phyloP scores from a whole-genome alignment of 1,140 invertebrate species.

The Caligus rogercresseyi region DNA sequence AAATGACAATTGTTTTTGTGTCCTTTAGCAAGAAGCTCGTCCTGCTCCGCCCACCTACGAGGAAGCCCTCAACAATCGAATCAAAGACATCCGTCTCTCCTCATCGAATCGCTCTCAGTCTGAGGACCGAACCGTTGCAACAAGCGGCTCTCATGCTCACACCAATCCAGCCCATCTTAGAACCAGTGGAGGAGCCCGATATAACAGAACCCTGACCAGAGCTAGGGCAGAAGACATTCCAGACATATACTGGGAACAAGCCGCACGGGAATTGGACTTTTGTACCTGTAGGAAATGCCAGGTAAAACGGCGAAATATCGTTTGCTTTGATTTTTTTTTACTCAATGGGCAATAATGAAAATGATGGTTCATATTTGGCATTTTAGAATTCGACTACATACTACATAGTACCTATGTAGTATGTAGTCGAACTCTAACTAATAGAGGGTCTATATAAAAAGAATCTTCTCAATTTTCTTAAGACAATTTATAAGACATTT shows the following conservation, averaged over 20 bases:
- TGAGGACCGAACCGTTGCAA: neutral
- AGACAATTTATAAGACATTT: no score
- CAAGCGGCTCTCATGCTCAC: neutral
- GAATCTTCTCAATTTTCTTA: no score
- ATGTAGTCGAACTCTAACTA: no score
- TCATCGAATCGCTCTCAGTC: slow-evolving; percentile 2
- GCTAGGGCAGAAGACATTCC: slow-evolving; percentile 15
- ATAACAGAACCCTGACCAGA: neutral
- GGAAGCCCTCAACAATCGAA: slow-evolving; percentile 22
- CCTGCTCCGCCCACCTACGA: slow-evolving; percentile 23
- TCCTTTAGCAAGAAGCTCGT: neutral
- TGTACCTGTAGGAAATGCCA: slow-evolving; percentile 20
- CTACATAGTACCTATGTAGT: no score
- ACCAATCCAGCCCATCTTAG: neutral
- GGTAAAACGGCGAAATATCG: slow-evolving; percentile 7
- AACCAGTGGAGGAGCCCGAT: neutral
- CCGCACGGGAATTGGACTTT: slow-evolving; percentile 16
- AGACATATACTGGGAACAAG: slow-evolving; percentile 20
- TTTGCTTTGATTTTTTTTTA: neutral
- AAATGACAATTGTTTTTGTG: no score
- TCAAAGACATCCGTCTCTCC: neutral
- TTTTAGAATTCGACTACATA: no score
- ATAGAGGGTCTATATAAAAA: no score
- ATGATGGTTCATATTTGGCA: no score
- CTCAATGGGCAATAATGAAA: neutral